Evolutionary conservation across 2,113 vertebrate species (phyloP).

Genomic region (Tachuris rubrigastra): DNA sequence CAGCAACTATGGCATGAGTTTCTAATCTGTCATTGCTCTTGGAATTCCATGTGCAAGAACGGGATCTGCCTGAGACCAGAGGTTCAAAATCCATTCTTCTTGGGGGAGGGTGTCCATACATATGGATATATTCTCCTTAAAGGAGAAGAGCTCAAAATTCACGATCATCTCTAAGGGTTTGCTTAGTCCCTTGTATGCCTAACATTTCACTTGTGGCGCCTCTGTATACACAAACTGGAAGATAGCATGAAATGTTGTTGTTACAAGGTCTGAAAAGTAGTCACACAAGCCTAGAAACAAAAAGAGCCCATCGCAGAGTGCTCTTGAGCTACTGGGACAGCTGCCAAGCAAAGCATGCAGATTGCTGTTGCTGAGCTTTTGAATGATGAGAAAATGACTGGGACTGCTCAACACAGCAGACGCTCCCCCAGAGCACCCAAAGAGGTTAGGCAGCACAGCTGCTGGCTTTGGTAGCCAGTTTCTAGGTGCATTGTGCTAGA

Average conservation of each 20-base stretch:
- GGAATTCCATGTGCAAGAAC: background rate
- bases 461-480: background rate
- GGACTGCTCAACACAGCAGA: background rate
- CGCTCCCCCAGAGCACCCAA: background rate
- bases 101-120: background rate
- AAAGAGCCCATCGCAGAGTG: background rate
- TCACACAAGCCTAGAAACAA: background rate
- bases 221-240: background rate
- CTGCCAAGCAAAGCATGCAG: slow-evolving; percentile 1
- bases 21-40: slow-evolving; percentile 29
- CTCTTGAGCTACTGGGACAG: slow-evolving; percentile 1
- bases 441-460: background rate
- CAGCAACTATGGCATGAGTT: slow-evolving; percentile 3
- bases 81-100: slow-evolving; percentile 13
- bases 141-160: background rate
- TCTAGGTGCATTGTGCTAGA: background rate
- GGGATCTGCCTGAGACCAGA: background rate
- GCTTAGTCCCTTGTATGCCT: background rate
- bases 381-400: background rate
- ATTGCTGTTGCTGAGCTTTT: background rate
- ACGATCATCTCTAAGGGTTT: background rate
- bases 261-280: background rate
- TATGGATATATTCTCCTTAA: background rate
- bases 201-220: background rate
- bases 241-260: background rate